Conservation (phyloP, 2,888 invertebrate species). For the Melikaiella ostensackeni region DNA sequence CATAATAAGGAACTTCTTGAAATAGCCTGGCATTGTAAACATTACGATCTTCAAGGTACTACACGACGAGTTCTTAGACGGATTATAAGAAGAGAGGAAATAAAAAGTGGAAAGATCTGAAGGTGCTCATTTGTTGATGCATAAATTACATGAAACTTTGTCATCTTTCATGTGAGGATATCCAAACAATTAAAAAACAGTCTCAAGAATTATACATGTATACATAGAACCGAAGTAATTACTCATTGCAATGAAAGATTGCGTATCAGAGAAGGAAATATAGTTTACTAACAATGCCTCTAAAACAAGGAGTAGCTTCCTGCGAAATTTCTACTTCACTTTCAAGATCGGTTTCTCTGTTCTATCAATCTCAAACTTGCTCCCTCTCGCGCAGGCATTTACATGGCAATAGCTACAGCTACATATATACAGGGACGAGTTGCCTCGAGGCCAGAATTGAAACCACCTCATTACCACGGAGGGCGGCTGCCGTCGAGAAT, state of each 20-base stretch:
- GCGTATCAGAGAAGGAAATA: not conserved
- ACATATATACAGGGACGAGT: slow-evolving; percentile 56
- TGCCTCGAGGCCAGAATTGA: slow-evolving; percentile 76
- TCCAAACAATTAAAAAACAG: no score
- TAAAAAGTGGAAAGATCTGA: not conserved
- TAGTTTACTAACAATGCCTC: no score
- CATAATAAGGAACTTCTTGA: not conserved
- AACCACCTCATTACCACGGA: slow-evolving; percentile 75
- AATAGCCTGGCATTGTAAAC: not conserved
- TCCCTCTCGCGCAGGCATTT: slow-evolving; percentile 66
- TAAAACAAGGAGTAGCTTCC: not conserved
- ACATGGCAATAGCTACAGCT: slow-evolving; percentile 69
- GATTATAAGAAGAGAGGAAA: not conserved
- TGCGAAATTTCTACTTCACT: not conserved
- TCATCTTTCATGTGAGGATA: not conserved
- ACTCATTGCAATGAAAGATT: not conserved
- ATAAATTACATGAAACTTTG: no score
- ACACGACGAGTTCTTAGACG: not conserved
- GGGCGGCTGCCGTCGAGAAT: slow-evolving; percentile 70
- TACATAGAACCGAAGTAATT: no score
- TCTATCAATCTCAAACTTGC: slow-evolving; percentile 66
- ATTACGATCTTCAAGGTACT: not conserved
- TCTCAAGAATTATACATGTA: no score
- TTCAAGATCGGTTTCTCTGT: not conserved
- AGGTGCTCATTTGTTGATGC: not conserved